A percentile compares a stretch with the other conserved stretches of the same genome.
phyloP scores from a whole-genome alignment of 2,888 invertebrate genomes.

The Micoletzkya japonica region DNA sequence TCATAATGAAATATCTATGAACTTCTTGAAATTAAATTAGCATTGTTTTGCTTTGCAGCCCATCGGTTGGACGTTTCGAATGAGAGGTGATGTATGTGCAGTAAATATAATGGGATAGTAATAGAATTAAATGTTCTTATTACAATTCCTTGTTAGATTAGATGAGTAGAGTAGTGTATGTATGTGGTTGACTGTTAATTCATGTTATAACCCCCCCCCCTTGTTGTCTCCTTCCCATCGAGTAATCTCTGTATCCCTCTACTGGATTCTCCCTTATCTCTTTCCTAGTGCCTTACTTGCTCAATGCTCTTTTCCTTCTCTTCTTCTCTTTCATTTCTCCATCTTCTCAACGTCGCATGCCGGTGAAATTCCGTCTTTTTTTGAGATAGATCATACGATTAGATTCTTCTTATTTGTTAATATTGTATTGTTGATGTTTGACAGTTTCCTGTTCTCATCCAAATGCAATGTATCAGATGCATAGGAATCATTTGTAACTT shows the following conservation, averaged over 20 bases:
- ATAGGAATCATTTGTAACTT: no score
- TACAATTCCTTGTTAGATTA: no score
- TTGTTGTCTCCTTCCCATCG: not conserved
- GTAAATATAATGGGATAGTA: no score
- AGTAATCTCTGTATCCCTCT: not conserved
- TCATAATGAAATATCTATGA: not conserved
- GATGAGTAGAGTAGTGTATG: no score
- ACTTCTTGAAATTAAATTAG: no score
- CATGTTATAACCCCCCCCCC: constrained; percentile 1
- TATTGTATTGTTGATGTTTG: no score
- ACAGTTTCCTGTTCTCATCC: no score
- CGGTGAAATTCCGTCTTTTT: not conserved
- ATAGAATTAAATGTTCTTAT: no score
- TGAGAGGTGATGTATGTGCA: no score
- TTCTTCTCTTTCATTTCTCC: not conserved
- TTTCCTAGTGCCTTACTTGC: not conserved
- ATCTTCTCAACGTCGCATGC: not conserved
- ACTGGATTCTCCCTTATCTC: not conserved
- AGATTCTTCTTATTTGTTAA: not conserved
- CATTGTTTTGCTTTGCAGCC: no score
- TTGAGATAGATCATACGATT: not conserved
- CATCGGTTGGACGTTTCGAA: no score
- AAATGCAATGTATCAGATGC: no score
- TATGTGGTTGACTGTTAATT: constrained; percentile 1
- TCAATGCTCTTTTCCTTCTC: not conserved